These are phyloP conservation scores for Dryobotodes eremita DNA, from an alignment of 2,888 invertebrate species.

Conservation along the genomic window DNA sequence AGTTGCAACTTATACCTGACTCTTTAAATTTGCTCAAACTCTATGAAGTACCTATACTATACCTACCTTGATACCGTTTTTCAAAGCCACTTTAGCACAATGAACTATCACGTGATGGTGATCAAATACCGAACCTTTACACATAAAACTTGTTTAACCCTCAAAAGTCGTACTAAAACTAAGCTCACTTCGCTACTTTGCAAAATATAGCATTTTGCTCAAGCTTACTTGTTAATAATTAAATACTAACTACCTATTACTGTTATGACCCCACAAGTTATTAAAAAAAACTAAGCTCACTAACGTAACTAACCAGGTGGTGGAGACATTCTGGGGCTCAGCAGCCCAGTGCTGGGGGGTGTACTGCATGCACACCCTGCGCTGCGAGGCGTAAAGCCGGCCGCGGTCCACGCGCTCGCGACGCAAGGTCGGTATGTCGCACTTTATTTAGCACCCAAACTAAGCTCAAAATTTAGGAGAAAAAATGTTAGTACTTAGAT, in stretches of 20 bases:
- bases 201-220: too few relatives aligned
- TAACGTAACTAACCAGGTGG: conserved; percentile 80
- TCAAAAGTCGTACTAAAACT: too few relatives aligned
- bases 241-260: too few relatives aligned
- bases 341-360: conserved; percentile 86
- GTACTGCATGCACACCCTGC: conserved; percentile 92
- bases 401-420: conserved; percentile 87
- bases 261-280: too few relatives aligned
- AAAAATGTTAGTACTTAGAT: fast-evolving
- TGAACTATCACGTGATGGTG: not conserved
- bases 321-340: conserved; percentile 87
- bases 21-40: not conserved
- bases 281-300: conserved; percentile 58
- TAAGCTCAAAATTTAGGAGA: conserved; percentile 24
- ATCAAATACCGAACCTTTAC: too few relatives aligned
- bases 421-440: conserved; percentile 90
- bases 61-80: too few relatives aligned
- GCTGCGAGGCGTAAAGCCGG: conserved; percentile 92
- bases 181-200: conserved; percentile 47
- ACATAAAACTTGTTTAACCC: too few relatives aligned
- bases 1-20: not conserved
- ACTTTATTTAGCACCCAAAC: conserved; percentile 69
- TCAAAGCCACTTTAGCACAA: not conserved
- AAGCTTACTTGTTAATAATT: too few relatives aligned
- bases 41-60: not conserved